Conservation (phyloP, 2,797 vertebrate genomes). For the Phataginus tricuspis region DNA sequence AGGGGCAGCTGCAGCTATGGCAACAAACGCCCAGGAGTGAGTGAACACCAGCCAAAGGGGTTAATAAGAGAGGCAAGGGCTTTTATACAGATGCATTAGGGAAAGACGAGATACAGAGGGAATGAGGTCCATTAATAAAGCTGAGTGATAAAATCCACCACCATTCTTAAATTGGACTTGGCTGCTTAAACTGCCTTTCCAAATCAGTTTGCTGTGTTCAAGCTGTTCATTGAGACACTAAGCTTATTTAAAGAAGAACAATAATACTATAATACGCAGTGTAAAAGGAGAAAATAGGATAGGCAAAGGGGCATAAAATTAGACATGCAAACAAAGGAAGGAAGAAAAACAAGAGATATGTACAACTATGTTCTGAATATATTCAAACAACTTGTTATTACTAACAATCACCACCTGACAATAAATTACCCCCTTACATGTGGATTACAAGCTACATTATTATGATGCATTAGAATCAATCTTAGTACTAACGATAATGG, state of each 20-base stretch:
- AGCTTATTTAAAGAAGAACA: slow-evolving; percentile 56
- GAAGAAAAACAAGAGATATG: slow-evolving; percentile 47
- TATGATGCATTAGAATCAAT: slow-evolving; percentile 68
- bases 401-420: slow-evolving; percentile 56
- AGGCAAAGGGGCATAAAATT: slow-evolving; percentile 43
- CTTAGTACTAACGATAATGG: slow-evolving; percentile 46
- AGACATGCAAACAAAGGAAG: slow-evolving; percentile 56
- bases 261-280: slow-evolving; percentile 20
- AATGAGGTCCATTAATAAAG: slow-evolving; percentile 74
- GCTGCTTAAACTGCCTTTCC: slow-evolving; percentile 67
- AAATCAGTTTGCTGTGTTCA: slow-evolving; percentile 33
- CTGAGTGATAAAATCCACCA: slow-evolving; percentile 67
- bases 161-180: slow-evolving; percentile 65
- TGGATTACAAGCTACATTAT: slow-evolving; percentile 54
- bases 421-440: slow-evolving; percentile 45
- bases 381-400: slow-evolving; percentile 60
- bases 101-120: neutral
- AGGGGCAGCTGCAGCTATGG: slow-evolving; percentile 67
- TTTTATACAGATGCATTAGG: slow-evolving; percentile 70
- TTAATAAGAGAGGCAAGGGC: slow-evolving; percentile 64
- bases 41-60: slow-evolving; percentile 69
- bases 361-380: slow-evolving; percentile 36
- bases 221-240: slow-evolving; percentile 51
- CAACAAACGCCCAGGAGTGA: slow-evolving; percentile 71
- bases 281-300: slow-evolving; percentile 51